Evolutionary conservation across 2,113 vertebrate species (phyloP).

Genomic region (Chloroceryle aenea): DNA sequence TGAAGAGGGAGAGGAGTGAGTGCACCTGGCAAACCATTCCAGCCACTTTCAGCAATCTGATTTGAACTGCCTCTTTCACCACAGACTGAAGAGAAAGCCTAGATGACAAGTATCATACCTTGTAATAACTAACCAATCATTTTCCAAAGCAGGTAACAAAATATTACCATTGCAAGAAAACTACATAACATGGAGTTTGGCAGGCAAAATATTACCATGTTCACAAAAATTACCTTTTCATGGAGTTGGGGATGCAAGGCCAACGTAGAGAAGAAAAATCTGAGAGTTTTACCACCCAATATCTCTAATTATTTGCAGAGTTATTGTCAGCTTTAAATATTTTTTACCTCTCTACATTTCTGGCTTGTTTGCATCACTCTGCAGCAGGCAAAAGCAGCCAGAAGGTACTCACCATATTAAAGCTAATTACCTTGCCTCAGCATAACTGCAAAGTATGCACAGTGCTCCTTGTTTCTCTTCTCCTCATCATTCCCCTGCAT

Average conservation of each 20-base stretch:
- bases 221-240: not conserved
- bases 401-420: not conserved
- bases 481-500: not conserved
- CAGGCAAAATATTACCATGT: not conserved
- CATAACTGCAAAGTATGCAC: not conserved
- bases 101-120: not conserved
- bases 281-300: not conserved
- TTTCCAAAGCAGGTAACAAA: not conserved
- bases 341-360: not conserved
- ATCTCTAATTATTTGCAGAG: not conserved
- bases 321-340: not conserved
- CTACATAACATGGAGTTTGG: not conserved
- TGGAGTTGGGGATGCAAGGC: not conserved
- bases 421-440: not conserved
- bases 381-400: not conserved
- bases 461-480: not conserved
- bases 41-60: accelerated
- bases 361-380: not conserved
- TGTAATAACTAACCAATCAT: not conserved
- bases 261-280: not conserved
- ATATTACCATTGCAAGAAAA: not conserved
- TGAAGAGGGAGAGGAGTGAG: not conserved
- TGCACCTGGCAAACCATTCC: not conserved
- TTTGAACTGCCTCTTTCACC: not conserved
- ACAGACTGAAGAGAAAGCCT: not conserved